Evolutionary conservation across 2,797 vertebrate genomes (phyloP).

Genomic region (Enteromius anoplus): DNA sequence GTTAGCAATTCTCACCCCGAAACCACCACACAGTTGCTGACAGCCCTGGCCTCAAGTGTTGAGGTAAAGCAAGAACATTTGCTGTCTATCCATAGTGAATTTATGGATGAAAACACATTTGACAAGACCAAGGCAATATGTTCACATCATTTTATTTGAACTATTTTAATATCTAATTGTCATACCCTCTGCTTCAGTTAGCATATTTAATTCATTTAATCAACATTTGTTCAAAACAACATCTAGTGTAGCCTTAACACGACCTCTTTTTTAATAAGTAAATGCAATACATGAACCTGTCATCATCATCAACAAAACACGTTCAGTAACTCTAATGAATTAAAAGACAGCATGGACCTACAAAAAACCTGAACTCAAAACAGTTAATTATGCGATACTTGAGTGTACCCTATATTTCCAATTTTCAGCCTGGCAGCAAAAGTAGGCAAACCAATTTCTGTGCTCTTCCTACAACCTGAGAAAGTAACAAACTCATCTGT

Average conservation of each 20-base stretch:
- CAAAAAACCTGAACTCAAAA: neutral
- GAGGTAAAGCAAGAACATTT: neutral
- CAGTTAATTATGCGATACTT: neutral
- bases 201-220: slow-evolving; percentile 8
- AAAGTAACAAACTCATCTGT: slow-evolving; percentile 25
- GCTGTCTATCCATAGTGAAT: neutral
- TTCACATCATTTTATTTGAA: slow-evolving; percentile 4
- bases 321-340: neutral
- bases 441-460: neutral
- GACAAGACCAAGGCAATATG: neutral
- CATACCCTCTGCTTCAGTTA: neutral
- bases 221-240: slow-evolving; percentile 24
- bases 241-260: neutral
- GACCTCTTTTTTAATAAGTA: neutral
- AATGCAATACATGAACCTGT: neutral
- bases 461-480: neutral
- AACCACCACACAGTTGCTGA: slow-evolving; percentile 11
- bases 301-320: neutral
- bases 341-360: neutral
- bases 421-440: neutral
- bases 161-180: neutral
- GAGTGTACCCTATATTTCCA: neutral
- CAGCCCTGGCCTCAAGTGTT: neutral
- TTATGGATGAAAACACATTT: neutral
- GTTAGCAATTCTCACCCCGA: slow-evolving; percentile 55